These are phyloP conservation scores for Eupithecia subfuscata DNA, from an alignment of 2,888 invertebrate genomes.

Conservation along the genomic window DNA sequence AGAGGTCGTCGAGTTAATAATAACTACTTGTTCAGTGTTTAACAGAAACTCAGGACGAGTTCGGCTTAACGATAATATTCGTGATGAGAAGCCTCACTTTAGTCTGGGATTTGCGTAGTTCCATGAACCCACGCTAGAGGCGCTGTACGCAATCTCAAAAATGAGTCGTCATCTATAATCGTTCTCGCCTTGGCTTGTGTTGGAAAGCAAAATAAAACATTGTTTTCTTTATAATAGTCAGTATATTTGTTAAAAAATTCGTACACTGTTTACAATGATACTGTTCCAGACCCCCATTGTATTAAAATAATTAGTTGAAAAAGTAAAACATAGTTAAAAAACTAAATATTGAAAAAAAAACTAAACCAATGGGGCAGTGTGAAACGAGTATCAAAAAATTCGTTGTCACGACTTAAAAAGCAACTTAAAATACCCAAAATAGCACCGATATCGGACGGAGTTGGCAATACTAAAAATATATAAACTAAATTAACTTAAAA, in stretches of 20 bases:
- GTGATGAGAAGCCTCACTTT: neutral
- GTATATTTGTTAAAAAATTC: constrained; percentile 81
- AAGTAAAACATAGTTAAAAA: constrained; percentile 39
- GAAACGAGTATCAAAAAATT: constrained; percentile 76
- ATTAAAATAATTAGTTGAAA: constrained; percentile 60
- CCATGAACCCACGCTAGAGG: neutral
- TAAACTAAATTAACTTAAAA: constrained; percentile 58
- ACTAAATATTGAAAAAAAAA: constrained; percentile 43
- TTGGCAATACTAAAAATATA: constrained; percentile 52
- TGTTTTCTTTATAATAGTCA: constrained; percentile 62
- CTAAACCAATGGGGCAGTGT: constrained; percentile 76
- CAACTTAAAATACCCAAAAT: constrained; percentile 58
- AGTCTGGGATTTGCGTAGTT: neutral
- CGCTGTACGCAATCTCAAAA: too few species aligned
- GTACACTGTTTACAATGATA: constrained; percentile 71
- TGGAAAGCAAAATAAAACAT: constrained; percentile 52
- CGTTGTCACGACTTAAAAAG: constrained; percentile 67
- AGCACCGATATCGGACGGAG: constrained; percentile 78
- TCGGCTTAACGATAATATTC: too few species aligned
- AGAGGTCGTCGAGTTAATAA: too few species aligned
- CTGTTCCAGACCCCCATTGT: constrained; percentile 83
- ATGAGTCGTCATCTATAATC: neutral
- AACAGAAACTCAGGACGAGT: too few species aligned
- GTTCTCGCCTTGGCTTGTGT: neutral
- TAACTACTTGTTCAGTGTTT: too few species aligned